Percentiles rank a stretch among this genome's conserved stretches.
These are phyloP conservation scores for Oscheius sp. DNA, from an alignment of 2,888 invertebrate species.

Conservation along the genomic window DNA sequence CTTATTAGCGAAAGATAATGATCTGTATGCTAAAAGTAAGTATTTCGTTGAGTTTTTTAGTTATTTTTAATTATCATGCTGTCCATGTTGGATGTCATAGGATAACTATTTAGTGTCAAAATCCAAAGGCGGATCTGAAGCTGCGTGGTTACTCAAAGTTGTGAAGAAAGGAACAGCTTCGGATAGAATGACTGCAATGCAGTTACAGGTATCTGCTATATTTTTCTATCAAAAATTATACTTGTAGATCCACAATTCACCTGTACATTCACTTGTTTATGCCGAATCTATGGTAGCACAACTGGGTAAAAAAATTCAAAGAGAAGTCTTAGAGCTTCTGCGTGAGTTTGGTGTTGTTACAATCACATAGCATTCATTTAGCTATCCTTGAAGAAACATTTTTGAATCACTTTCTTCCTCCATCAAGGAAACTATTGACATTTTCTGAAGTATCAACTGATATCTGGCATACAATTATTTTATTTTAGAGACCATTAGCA, in stretches of 20 bases:
- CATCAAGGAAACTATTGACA: slow-evolving; percentile 79
- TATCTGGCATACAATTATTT: too few species aligned
- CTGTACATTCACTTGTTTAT: slow-evolving; percentile 82
- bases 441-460: slow-evolving; percentile 76
- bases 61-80: not conserved
- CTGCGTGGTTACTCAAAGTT: slow-evolving; percentile 83
- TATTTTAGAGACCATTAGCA: slow-evolving; percentile 74
- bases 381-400: slow-evolving; percentile 85
- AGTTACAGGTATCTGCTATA: slow-evolving; percentile 81
- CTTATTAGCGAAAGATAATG: slow-evolving; percentile 48
- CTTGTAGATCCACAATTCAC: slow-evolving; percentile 49
- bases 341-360: slow-evolving; percentile 74
- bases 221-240: slow-evolving; percentile 3
- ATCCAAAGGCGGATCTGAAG: slow-evolving; percentile 63
- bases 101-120: slow-evolving; percentile 4
- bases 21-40: slow-evolving; percentile 50
- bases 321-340: slow-evolving; percentile 77
- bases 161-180: slow-evolving; percentile 85
- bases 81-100: too few species aligned
- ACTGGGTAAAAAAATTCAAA: slow-evolving; percentile 84
- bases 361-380: slow-evolving; percentile 73
- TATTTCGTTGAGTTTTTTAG: too few species aligned
- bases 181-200: slow-evolving; percentile 88
- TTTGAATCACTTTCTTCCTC: slow-evolving; percentile 79
- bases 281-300: slow-evolving; percentile 82